Evolutionary conservation across 2,113 vertebrate species (phyloP).

Genomic region (Synodontis membranacea): DNA sequence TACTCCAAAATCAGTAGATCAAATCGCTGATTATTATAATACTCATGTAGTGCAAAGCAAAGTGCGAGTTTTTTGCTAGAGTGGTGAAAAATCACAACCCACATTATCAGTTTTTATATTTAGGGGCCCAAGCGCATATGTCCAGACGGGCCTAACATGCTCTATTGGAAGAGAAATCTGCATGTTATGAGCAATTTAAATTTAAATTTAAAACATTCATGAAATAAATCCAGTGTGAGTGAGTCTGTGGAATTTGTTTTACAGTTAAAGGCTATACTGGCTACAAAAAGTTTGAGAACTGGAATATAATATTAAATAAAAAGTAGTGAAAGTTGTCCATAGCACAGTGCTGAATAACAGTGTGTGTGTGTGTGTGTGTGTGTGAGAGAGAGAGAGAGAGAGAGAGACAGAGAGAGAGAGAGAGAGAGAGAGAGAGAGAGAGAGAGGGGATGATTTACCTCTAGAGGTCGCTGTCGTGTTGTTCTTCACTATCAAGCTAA

Average conservation of each 20-base stretch:
- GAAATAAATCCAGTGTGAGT: background rate
- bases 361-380: background rate
- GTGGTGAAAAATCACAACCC: background rate
- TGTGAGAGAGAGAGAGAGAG: no score
- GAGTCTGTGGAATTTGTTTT: background rate
- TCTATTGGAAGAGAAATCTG: background rate
- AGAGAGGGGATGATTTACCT: background rate
- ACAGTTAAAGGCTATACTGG: background rate
- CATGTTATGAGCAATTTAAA: background rate
- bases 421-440: no score
- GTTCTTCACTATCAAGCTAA: background rate
- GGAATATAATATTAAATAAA: background rate
- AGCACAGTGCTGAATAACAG: background rate
- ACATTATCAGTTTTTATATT: background rate
- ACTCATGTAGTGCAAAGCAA: background rate
- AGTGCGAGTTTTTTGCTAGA: background rate
- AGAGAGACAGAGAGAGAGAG: no score
- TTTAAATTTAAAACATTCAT: background rate
- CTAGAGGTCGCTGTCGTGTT: conserved; percentile 35
- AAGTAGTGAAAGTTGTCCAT: background rate
- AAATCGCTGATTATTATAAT: background rate
- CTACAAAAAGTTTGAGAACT: background rate
- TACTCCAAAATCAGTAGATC: background rate
- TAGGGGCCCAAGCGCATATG: background rate
- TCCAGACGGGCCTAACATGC: background rate